phyloP scores from a whole-genome alignment of 2,797 vertebrate species.

The Adrianichthys oophorus region DNA sequence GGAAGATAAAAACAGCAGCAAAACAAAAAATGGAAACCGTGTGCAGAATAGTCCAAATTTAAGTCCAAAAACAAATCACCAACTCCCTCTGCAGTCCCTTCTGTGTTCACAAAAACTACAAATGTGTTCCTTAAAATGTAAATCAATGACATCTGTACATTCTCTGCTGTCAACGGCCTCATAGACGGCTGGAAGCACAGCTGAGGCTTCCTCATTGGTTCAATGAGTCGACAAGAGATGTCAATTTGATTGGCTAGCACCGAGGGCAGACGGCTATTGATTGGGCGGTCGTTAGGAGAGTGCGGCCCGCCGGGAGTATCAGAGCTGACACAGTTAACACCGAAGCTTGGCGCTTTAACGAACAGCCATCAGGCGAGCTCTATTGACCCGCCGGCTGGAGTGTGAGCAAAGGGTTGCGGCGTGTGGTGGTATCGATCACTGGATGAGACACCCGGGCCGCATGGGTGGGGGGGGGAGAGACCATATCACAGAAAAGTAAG shows the following conservation, averaged over 20 bases:
- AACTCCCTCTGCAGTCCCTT: no score
- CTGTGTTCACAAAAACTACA: no score
- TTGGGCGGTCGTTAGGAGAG: constrained; percentile 71
- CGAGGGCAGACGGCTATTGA: constrained; percentile 67
- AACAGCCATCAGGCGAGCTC: constrained; percentile 58
- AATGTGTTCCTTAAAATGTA: neutral
- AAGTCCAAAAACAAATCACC: no score
- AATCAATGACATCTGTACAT: constrained; percentile 5
- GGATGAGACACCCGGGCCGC: constrained; percentile 29
- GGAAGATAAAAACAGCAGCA: constrained; percentile 31
- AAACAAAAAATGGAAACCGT: constrained; percentile 21
- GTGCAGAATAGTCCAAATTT: neutral
- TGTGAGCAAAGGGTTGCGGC: constrained; percentile 44
- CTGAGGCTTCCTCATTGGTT: constrained; percentile 21
- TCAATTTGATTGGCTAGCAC: constrained; percentile 60
- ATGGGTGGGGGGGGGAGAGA: constrained; percentile 2
- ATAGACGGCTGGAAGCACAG: neutral
- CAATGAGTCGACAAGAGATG: constrained; percentile 49
- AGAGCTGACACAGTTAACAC: constrained; percentile 65
- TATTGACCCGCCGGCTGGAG: constrained; percentile 67
- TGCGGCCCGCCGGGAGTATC: constrained; percentile 62
- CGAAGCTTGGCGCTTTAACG: constrained; percentile 62
- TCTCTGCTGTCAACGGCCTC: neutral
- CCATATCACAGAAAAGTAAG: constrained; percentile 31
- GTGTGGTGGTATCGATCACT: constrained; percentile 53